phyloP scores from a whole-genome alignment of 2,888 invertebrate genomes.

The Seira musarum region DNA sequence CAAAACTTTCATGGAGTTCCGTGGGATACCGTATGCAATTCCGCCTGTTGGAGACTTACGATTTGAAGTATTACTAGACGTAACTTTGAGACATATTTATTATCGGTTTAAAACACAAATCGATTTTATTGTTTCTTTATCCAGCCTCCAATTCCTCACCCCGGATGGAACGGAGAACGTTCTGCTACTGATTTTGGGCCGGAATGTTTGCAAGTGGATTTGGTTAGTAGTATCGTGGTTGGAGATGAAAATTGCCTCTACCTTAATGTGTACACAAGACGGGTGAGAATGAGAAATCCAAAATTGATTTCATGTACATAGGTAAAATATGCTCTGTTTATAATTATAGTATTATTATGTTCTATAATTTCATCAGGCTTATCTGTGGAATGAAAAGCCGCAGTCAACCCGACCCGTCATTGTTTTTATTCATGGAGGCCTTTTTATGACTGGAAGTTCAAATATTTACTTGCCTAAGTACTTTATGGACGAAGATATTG shows the following conservation, averaged over 20 bases:
- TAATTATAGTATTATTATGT: no score
- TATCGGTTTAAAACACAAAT: no score
- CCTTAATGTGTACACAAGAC: slow-evolving; percentile 47
- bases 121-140: neutral
- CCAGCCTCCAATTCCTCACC: slow-evolving; percentile 56
- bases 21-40: slow-evolving; percentile 48
- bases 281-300: slow-evolving; percentile 8
- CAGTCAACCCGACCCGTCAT: slow-evolving; percentile 46
- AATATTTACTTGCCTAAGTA: slow-evolving; percentile 56
- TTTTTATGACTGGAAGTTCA: slow-evolving; percentile 59
- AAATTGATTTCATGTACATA: no score
- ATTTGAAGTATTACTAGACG: slow-evolving; percentile 59
- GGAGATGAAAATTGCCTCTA: slow-evolving; percentile 60
- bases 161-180: slow-evolving; percentile 58
- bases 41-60: slow-evolving; percentile 48
- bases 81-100: neutral
- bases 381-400: slow-evolving; percentile 37
- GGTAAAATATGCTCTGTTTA: no score
- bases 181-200: slow-evolving; percentile 58
- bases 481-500: slow-evolving; percentile 58
- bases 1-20: slow-evolving; percentile 55
- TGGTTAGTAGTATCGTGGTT: slow-evolving; percentile 53
- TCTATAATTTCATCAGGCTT: slow-evolving; percentile 23
- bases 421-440: slow-evolving; percentile 60
- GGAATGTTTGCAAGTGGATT: slow-evolving; percentile 61